These are phyloP conservation scores for Notospermus geniculatus DNA, from an alignment of 1,140 invertebrate species.

Conservation along the genomic window DNA sequence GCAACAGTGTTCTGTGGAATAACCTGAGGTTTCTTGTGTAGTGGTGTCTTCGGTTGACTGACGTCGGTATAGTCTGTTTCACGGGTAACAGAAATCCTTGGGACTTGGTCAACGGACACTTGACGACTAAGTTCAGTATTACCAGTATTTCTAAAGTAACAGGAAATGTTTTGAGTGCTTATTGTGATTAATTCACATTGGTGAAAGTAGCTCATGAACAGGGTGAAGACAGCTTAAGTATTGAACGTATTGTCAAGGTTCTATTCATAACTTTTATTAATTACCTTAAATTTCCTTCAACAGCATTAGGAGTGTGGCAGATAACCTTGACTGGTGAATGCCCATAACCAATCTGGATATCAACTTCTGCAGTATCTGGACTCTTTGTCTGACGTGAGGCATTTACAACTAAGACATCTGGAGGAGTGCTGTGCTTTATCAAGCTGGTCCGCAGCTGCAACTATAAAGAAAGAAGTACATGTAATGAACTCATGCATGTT, in stretches of 20 bases:
- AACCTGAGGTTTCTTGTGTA: not conserved
- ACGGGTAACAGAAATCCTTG: not conserved
- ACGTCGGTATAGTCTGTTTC: too few relatives aligned
- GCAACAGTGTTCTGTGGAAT: not conserved
- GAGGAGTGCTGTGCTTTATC: constrained; percentile 8
- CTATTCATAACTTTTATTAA: too few relatives aligned
- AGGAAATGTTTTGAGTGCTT: too few relatives aligned
- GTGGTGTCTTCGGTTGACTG: too few relatives aligned
- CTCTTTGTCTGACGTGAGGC: constrained; percentile 22
- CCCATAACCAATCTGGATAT: constrained; percentile 24
- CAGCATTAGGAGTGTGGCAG: constrained; percentile 20
- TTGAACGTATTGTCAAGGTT: too few relatives aligned
- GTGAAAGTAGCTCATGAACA: too few relatives aligned
- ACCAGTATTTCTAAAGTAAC: constrained; percentile 2
- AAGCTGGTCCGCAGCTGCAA: too few relatives aligned
- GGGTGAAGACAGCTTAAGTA: too few relatives aligned
- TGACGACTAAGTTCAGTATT: not conserved
- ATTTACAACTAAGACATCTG: constrained; percentile 28
- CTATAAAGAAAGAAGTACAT: too few relatives aligned
- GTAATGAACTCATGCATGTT: too few relatives aligned
- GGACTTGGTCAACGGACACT: constrained; percentile 4
- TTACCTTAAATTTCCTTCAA: too few relatives aligned
- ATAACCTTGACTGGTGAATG: constrained; percentile 27
- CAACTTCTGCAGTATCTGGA: constrained; percentile 25
- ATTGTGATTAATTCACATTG: too few relatives aligned